These are phyloP conservation scores for Anabas testudineus DNA, from an alignment of 2,797 vertebrate species.

Conservation along the genomic window DNA sequence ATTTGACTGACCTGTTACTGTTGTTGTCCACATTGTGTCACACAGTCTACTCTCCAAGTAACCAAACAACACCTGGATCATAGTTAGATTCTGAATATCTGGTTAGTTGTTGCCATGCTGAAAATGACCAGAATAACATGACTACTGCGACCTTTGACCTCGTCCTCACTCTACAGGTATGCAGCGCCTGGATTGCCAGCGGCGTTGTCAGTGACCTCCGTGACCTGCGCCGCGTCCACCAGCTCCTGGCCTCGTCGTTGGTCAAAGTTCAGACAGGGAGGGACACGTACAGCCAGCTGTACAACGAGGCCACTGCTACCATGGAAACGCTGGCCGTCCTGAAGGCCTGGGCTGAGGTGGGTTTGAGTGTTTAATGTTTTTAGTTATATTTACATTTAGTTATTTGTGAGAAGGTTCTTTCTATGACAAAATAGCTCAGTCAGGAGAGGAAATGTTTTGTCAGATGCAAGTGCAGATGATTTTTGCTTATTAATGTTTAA, in stretches of 20 bases:
- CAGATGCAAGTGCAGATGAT: too few relatives aligned
- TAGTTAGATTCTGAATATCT: background rate
- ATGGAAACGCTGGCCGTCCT: constrained; percentile 95
- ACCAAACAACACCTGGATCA: background rate
- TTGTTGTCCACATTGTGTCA: too few relatives aligned
- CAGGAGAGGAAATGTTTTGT: too few relatives aligned
- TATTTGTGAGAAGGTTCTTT: too few relatives aligned
- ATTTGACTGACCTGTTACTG: background rate
- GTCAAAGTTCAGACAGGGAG: constrained; percentile 87
- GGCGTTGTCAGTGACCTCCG: constrained; percentile 92
- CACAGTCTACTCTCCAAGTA: background rate
- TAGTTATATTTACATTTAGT: too few relatives aligned
- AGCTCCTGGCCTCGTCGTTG: constrained; percentile 91
- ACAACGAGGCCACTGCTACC: constrained; percentile 91
- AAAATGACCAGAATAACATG: too few relatives aligned
- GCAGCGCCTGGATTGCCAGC: constrained; percentile 94
- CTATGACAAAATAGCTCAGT: too few relatives aligned
- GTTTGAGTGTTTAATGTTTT: background rate
- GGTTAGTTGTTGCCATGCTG: too few relatives aligned
- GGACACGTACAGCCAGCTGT: constrained; percentile 84
- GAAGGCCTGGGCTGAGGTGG: constrained; percentile 96
- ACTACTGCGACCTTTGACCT: constrained; percentile 8
- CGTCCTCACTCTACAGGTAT: constrained; percentile 83
- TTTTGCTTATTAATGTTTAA: too few relatives aligned
- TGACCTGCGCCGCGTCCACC: constrained; percentile 92